Evolutionary conservation across 2,797 vertebrate genomes (phyloP), one percentile per base, ranked within the genome.

Genomic region (Myotis daubentonii): DNA sequence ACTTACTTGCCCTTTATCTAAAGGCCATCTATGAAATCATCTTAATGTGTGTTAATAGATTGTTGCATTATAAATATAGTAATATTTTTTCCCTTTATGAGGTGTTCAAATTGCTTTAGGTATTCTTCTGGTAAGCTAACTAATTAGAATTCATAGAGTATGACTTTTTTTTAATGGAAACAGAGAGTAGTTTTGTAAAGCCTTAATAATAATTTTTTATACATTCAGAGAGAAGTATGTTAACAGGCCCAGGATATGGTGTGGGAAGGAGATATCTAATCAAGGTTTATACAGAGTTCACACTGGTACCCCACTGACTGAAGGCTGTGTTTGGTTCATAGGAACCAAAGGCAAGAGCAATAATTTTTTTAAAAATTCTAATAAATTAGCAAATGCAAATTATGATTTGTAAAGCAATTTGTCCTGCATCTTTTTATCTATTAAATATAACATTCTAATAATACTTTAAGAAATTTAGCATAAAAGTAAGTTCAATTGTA

Each of bases 371-470:
- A 16, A 23, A 65, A 66, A 87, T 75, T 5, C 17, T 68, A 83
- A 55, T 87, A 38, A 79, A 93, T 57, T 66, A 89, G 28, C 51
- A 79, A 87, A 91, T 78, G 20, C 9, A 47, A 93, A 80, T 95
- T 70, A 76, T 51, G 36, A 51, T 68, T 44, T 91, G 6, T 47
- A 76, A 25, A 66, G 9, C 13, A 78, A 81, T 70, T 79, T 91
- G 6, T 11, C 53, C 49, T 85, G 19, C 6, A 55, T 8, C 1
- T 65, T 93, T 89, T 92, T 68, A 68, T 87, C 78, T 82, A 72
- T 70, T 74, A 80, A 78, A 57, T 66, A 33, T 44, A 12, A 49
- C 12, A 7, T 47, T 71, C 41, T 76, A 75, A 60, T 66, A 90
- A 88, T 22, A 65, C 25, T 79, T 87, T 12, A 82, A 53, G 65